Percentiles rank a stretch among this genome's conserved stretches.
Conservation (phyloP, 1,140 invertebrate genomes). For the Trachymyrmex septentrionalis region DNA sequence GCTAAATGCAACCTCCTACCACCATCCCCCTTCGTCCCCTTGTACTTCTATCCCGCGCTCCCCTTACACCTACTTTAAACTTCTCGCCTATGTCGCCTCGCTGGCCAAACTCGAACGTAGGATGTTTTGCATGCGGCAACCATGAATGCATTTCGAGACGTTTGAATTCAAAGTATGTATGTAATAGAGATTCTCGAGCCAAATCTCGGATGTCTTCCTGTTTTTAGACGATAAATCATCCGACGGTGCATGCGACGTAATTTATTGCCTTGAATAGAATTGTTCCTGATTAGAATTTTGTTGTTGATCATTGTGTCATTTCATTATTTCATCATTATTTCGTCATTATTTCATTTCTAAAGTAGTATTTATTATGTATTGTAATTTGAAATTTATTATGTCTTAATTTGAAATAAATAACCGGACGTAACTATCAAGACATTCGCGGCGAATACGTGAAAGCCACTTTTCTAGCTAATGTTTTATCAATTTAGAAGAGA, state of each 20-base stretch:
- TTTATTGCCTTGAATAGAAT: not conserved
- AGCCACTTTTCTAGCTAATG: constrained; percentile 9
- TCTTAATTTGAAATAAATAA: constrained; percentile 3
- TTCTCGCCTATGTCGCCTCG: constrained; percentile 66
- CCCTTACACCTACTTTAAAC: constrained; percentile 67
- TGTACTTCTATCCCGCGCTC: constrained; percentile 39
- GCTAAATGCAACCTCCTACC: constrained; percentile 79
- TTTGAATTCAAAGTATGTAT: constrained; percentile 79
- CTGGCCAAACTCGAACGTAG: constrained; percentile 67
- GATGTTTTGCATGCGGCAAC: constrained; percentile 79
- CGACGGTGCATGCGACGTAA: constrained; percentile 18
- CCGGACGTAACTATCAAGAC: not conserved
- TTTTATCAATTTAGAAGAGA: constrained; percentile 7
- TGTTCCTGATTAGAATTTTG: not conserved
- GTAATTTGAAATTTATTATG: not conserved
- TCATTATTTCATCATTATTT: too few relatives aligned
- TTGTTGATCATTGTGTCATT: not conserved
- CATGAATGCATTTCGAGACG: constrained; percentile 79
- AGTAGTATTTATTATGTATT: not conserved
- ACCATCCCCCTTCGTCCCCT: not conserved
- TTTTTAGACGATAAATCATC: constrained; percentile 55
- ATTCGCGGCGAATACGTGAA: not conserved
- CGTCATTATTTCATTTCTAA: too few relatives aligned
- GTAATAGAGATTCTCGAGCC: constrained; percentile 61
- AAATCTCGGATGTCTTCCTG: constrained; percentile 59